These are phyloP conservation scores for Cuculus canorus DNA, from an alignment of 2,797 vertebrate genomes.

Conservation along the genomic window DNA sequence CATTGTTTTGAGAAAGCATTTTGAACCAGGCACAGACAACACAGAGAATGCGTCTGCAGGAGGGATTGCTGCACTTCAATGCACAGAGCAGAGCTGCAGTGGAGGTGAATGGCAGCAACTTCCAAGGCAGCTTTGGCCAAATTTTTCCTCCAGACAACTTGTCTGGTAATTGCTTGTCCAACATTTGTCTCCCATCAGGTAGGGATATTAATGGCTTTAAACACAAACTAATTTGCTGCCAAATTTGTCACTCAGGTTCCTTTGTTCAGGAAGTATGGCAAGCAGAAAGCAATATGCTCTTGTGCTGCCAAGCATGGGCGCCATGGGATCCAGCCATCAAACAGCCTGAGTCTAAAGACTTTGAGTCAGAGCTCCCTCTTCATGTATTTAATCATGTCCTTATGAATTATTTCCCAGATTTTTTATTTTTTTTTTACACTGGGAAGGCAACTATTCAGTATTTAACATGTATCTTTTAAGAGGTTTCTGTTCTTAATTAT, in stretches of 20 bases:
- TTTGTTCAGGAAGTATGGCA: background rate
- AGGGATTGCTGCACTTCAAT: background rate
- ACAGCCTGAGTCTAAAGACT: background rate
- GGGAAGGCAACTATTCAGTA: background rate
- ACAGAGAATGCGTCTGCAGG: background rate
- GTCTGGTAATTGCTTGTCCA: background rate
- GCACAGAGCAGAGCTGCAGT: background rate
- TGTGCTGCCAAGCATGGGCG: background rate
- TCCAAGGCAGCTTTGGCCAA: background rate
- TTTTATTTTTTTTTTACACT: background rate
- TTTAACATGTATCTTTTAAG: background rate
- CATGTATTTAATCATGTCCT: background rate
- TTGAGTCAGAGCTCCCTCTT: background rate
- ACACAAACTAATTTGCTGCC: background rate
- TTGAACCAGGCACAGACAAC: background rate
- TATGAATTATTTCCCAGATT: background rate
- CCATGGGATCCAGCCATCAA: background rate
- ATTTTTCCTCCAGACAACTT: background rate
- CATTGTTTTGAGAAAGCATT: background rate
- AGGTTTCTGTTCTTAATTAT: background rate
- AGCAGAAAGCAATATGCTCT: background rate
- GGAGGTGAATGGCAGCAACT: background rate
- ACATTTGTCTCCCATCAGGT: conserved; percentile 7
- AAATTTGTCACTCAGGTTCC: background rate
- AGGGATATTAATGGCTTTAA: background rate